Base-by-base conservation (phyloP, 2,888 invertebrate genomes). In the Conistra vaccinii region DNA sequence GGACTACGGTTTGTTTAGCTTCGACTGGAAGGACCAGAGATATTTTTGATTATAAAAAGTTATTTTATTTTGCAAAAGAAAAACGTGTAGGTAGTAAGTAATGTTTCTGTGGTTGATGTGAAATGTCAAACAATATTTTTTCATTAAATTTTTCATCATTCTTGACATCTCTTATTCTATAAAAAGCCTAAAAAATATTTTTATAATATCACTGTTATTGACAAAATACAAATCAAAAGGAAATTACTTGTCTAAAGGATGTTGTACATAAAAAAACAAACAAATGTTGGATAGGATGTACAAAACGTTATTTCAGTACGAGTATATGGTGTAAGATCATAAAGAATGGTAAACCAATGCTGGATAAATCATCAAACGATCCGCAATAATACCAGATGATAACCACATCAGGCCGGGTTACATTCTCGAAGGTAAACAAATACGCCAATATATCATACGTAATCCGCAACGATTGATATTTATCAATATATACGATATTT, bases 341-440 rank as follows among this genome's bases (percentile, higher is more conserved):
- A 70, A 45, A 68, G 51, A 48, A 55, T 39, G 35, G 58, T 73
- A 66, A 73, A 72, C 68, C 67, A 65, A 53, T 73, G 35, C 42
- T 53, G 20, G 9, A 81, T 85, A 73, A 65, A 73, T 78, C 72
- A 74, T 72, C 39, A 73, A 73, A 74, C 42, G 51, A 51, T 62
- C 45, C 62, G 12, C 63, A 75, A 75, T 84, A 57, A 76, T 69
- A 57, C 57, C 23, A 57, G 61, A 75, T 82, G 63, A 82, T 79
- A 76, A 61, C 51, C 42, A 17, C 65, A 74, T 85, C 66, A 69
- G 48, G 1, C 53, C 23, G 29, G 63, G 53, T 76, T 72, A 67
- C 67, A n/a, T n/a, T n/a, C n/a, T n/a, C 45, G 29, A 69, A 83
- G 69, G 71, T 79, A 82, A 83, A 79, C 81, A 84, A 74, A 81